phyloP scores from a whole-genome alignment of 2,113 vertebrate genomes.

The Trogon surrucura region DNA sequence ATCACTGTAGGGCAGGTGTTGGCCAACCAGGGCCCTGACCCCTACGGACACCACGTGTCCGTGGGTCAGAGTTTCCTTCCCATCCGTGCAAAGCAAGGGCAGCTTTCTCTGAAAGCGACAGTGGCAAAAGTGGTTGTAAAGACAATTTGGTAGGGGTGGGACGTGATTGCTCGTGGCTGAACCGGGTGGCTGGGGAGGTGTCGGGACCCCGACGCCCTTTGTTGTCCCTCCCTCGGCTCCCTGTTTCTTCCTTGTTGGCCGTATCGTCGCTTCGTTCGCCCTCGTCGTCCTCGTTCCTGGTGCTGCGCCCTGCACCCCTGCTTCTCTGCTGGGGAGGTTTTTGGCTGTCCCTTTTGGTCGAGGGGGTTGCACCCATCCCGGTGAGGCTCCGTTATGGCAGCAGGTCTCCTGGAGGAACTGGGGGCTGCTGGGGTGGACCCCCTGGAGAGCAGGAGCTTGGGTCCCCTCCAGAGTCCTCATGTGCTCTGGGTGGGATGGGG shows the following conservation, averaged over 20 bases:
- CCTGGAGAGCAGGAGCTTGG: not conserved
- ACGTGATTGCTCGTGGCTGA: accelerated
- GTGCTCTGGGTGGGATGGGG: not conserved
- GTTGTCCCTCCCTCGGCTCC: not conserved
- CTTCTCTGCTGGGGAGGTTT: not conserved
- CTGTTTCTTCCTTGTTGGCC: not conserved
- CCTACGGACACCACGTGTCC: accelerated
- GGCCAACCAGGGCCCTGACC: accelerated
- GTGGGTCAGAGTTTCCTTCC: accelerated
- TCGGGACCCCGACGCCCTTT: not conserved
- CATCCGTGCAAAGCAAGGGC: accelerated
- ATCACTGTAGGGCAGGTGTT: not conserved
- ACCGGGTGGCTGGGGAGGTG: accelerated
- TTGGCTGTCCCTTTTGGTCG: accelerated
- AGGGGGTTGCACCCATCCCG: accelerated
- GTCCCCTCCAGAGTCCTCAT: not conserved
- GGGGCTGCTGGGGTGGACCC: not conserved
- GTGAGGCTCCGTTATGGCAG: accelerated
- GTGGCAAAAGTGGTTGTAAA: accelerated
- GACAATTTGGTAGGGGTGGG: not conserved
- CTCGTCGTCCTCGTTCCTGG: not conserved
- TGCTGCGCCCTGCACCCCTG: not conserved
- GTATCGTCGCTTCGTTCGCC: not conserved
- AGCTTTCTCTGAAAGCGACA: accelerated
- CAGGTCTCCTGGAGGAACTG: not conserved